Percentiles rank a stretch among this genome's conserved stretches.
These are phyloP conservation scores for Candoia aspera DNA, from an alignment of 2,113 vertebrate genomes.

Conservation along the genomic window DNA sequence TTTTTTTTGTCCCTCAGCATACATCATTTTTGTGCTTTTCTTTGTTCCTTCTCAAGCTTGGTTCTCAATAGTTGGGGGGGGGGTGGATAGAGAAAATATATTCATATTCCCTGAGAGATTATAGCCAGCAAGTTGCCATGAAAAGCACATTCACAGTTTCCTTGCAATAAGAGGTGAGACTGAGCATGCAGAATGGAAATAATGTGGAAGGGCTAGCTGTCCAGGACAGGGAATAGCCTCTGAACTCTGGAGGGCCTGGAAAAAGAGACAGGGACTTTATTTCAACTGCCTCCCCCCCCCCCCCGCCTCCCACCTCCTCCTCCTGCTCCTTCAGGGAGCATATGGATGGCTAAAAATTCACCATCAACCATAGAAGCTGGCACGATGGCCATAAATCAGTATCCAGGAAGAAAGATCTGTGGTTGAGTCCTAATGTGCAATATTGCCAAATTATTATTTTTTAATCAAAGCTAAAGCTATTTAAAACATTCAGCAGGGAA, in stretches of 20 bases:
- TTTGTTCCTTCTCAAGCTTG: slow-evolving; percentile 1
- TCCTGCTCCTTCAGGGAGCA: not conserved
- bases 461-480: not conserved
- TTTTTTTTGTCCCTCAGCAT: not conserved
- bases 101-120: not conserved
- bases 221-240: not conserved
- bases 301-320: not conserved
- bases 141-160: slow-evolving; percentile 15
- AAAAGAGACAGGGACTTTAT: not conserved
- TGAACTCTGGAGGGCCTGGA: not conserved
- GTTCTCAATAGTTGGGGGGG: not conserved
- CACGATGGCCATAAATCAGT: not conserved
- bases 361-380: not conserved
- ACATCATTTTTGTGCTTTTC: not conserved
- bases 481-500: not conserved
- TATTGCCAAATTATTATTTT: not conserved
- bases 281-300: not conserved
- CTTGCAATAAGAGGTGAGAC: slow-evolving; percentile 4
- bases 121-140: not conserved
- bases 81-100: too few relatives aligned
- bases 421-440: not conserved
- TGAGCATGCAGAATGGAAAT: not conserved
- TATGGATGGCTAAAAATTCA: not conserved
- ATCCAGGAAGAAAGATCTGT: not conserved
- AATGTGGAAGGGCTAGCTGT: not conserved